Base-by-base conservation (phyloP, 1,140 invertebrate genomes). In the Philotrypesis tridentata region DNA sequence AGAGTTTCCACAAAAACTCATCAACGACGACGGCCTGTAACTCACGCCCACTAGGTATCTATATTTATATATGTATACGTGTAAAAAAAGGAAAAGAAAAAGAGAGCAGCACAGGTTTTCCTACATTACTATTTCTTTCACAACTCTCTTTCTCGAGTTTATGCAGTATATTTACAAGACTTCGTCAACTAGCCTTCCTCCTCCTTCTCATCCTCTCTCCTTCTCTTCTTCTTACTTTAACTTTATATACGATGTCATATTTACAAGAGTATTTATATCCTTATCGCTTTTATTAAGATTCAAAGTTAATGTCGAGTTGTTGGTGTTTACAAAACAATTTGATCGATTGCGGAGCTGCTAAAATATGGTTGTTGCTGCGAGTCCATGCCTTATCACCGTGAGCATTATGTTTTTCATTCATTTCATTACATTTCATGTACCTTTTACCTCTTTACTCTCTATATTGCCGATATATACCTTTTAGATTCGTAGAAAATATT, bases 261-360 rank as follows among this genome's bases (percentile, higher is more conserved):
- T 72, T 82, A 82, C 80, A 82, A n/a, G 74, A 72, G 8, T 82
- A 82, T 78, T 77, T 82, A 82, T 82, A 82, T 78, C 8, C 37
- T 72, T 73, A 82, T 73, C 14, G 27, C 17, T 55, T 78, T 78
- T 4, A 23, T 78, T 77, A 82, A 82, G 23, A 77, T 76, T 82
- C 17, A 77, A 82, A 72, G 8, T 82, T 76, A 29, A 70, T 48
- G 27, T 4, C 48, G 11, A 75, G 60, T 33, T n/a, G n/a, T 60
- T 80, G 25, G 12, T 31, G 1, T 55, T 75, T 77, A 71, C 21
- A 82, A 82, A 77, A 82, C 37, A 71, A 82, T 21, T 75, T 65
- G 79, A 75, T 70, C 33, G 70, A 48, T 67, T 67, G 61, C 33
- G 8, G 1, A 74, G 33, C 23, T 29, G 31, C 14, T 40, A n/a